These are phyloP conservation scores for Microtus oregoni DNA, from an alignment of 2,113 vertebrate genomes.

Conservation along the genomic window DNA sequence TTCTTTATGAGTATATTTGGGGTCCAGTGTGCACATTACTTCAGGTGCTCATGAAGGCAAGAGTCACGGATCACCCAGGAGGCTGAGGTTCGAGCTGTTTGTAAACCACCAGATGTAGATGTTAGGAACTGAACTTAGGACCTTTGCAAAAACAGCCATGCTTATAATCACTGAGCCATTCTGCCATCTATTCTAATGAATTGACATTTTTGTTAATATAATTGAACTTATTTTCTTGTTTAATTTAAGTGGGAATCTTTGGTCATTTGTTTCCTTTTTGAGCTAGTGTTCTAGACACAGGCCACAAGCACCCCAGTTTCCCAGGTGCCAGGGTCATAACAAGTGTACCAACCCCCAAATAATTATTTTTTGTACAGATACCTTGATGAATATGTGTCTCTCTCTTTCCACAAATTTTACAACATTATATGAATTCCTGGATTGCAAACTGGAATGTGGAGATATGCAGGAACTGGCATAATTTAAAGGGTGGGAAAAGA, in stretches of 20 bases:
- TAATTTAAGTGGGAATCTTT: neutral
- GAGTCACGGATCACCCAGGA: neutral
- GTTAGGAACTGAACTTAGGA: neutral
- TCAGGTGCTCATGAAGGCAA: no score
- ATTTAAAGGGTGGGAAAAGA: neutral
- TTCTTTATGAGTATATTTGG: neutral
- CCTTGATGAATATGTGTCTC: neutral
- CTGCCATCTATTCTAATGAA: neutral
- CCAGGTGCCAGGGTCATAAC: no score
- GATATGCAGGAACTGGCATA: neutral
- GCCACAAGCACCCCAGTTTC: neutral
- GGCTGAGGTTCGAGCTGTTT: no score
- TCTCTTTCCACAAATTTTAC: slow-evolving; percentile 19
- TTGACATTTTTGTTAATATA: neutral
- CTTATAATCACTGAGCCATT: neutral
- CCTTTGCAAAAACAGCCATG: neutral
- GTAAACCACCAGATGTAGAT: neutral
- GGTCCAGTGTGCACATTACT: neutral
- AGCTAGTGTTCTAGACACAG: neutral
- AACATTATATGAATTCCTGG: neutral
- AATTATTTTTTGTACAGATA: slow-evolving; percentile 1
- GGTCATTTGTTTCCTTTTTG: neutral
- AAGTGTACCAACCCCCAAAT: neutral
- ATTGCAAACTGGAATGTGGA: slow-evolving; percentile 3
- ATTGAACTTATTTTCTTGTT: slow-evolving; percentile 28